Conservation (phyloP, 1,140 invertebrate genomes). For the Drosophila sproati region DNA sequence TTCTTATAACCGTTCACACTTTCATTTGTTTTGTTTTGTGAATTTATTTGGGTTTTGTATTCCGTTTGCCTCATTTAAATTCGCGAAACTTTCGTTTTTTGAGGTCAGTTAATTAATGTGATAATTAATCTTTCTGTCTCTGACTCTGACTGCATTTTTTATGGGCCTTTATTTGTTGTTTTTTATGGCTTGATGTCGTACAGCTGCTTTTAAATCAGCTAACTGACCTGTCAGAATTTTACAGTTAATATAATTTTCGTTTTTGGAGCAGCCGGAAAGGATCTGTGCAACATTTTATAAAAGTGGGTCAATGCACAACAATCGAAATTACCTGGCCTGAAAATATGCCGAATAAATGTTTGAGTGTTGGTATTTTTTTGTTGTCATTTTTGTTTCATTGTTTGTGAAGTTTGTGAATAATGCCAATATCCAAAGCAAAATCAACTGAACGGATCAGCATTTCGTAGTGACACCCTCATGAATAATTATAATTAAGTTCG, state of each 20-base stretch:
- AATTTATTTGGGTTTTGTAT: constrained; percentile 15
- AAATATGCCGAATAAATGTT: constrained; percentile 13
- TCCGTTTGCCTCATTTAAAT: constrained; percentile 41
- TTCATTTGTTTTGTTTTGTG: constrained; percentile 29
- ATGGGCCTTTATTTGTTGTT: constrained; percentile 42
- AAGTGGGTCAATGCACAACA: constrained; percentile 66
- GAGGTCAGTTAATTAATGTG: constrained; percentile 79
- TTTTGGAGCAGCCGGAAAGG: constrained; percentile 19
- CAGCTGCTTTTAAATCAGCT: constrained; percentile 72
- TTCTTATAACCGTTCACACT: constrained; percentile 18
- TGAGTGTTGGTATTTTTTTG: not conserved
- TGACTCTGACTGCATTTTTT: constrained; percentile 35
- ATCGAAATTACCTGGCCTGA: constrained; percentile 47
- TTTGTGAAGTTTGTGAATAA: constrained; percentile 2
- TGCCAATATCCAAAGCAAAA: not conserved
- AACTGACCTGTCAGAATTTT: constrained; percentile 79
- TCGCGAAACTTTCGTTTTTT: constrained; percentile 75
- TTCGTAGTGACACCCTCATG: not conserved
- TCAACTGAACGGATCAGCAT: not conserved
- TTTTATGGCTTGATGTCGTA: constrained; percentile 36
- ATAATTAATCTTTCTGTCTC: constrained; percentile 74
- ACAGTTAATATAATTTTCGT: constrained; percentile 62
- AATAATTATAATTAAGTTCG: not conserved
- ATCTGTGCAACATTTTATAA: constrained; percentile 24
- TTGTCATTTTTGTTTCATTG: not conserved